Evolutionary conservation across 2,888 invertebrate genomes (phyloP).

Genomic region (Thymelicus lineola): DNA sequence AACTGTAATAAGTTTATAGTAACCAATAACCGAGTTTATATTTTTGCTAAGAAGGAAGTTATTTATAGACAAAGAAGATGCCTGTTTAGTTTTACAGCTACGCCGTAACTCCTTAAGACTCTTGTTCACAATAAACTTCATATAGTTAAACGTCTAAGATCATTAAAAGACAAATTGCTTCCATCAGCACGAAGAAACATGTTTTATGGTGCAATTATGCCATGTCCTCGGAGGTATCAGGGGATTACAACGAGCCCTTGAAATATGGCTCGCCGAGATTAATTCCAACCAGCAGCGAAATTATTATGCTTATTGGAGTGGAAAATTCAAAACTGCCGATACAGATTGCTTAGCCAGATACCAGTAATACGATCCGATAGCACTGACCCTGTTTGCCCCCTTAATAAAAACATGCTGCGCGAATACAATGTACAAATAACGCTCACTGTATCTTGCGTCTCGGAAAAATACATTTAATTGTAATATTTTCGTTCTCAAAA

Average conservation of each 20-base stretch:
- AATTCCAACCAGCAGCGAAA: conserved; percentile 37
- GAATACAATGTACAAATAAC: neutral
- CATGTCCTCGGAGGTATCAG: conserved; percentile 32
- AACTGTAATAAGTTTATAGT: no score
- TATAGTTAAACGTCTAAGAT: conserved; percentile 1
- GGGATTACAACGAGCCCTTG: conserved; percentile 37
- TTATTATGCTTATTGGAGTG: conserved; percentile 36
- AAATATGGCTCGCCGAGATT: conserved; percentile 38
- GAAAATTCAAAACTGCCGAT: conserved; percentile 32
- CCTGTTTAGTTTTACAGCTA: neutral
- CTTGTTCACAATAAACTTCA: neutral
- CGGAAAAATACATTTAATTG: no score
- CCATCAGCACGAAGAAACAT: conserved; percentile 21
- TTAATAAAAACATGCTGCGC: conserved; percentile 1
- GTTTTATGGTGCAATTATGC: conserved; percentile 38
- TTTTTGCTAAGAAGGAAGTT: no score
- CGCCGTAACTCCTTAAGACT: neutral
- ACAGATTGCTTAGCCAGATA: conserved; percentile 13
- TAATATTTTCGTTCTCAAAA: no score
- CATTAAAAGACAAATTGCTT: conserved; percentile 26
- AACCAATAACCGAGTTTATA: no score
- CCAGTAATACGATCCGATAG: neutral
- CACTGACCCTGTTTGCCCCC: conserved; percentile 1
- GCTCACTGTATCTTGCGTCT: no score
- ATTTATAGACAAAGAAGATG: no score